phyloP scores from a whole-genome alignment of 64 coral and sea anemone genomes.

The Astreopora myriophthalma region DNA sequence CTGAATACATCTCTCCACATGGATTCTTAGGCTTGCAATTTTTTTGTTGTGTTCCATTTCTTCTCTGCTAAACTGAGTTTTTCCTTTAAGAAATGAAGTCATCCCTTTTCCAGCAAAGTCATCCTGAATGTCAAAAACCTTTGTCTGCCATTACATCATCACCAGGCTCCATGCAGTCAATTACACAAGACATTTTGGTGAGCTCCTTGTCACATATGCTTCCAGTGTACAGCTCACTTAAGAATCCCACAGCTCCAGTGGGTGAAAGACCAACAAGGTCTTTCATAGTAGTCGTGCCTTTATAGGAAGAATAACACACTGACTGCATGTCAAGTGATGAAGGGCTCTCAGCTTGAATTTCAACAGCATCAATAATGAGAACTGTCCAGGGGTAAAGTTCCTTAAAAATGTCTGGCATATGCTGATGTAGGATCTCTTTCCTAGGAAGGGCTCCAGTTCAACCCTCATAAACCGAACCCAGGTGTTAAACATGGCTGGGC shows the following conservation, averaged over 20 bases:
- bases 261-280: conserved; percentile 57
- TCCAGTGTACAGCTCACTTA: conserved; percentile 57
- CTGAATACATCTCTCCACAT: conserved; percentile 46
- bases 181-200: conserved; percentile 39
- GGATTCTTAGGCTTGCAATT: conserved; percentile 54
- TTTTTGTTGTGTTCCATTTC: conserved; percentile 66
- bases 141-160: conserved; percentile 67
- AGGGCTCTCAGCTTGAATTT: conserved; percentile 1
- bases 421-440: background rate
- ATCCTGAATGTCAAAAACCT: no score
- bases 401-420: conserved; percentile 27
- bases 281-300: conserved; percentile 67
- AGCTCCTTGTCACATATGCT: conserved; percentile 53
- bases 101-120: no score
- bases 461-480: conserved; percentile 43
- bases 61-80: background rate
- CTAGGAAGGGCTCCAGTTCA: background rate
- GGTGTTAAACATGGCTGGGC: background rate
- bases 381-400: conserved; percentile 52
- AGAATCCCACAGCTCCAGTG: conserved; percentile 47
- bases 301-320: conserved; percentile 62
- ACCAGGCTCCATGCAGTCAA: background rate
- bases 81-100: no score
- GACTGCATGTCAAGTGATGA: no score
- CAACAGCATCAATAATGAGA: conserved; percentile 61